A percentile compares a stretch with the other conserved stretches of the same genome.
phyloP scores from a whole-genome alignment of 2,888 invertebrate species.

The Theristus sp. region DNA sequence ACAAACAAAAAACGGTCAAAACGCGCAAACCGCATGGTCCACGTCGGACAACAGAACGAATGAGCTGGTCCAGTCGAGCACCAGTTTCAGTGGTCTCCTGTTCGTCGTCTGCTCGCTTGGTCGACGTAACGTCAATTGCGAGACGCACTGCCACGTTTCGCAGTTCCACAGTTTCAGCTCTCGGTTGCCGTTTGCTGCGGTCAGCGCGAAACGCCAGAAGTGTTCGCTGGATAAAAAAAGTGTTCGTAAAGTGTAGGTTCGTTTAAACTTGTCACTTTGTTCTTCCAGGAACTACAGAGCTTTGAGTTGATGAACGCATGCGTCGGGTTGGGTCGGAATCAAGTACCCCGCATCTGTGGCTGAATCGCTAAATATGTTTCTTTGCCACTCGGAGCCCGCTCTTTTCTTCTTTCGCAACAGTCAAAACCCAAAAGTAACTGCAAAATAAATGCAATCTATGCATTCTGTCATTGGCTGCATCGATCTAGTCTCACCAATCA shows the following conservation, averaged over 20 bases:
- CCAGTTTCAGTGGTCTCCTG: background rate
- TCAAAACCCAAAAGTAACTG: too few relatives aligned
- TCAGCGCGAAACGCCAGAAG: constrained; percentile 89
- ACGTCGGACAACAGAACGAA: constrained; percentile 74
- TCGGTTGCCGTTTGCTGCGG: constrained; percentile 57
- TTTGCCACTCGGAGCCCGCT: too few relatives aligned
- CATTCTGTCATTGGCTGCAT: too few relatives aligned
- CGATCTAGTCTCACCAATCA: too few relatives aligned
- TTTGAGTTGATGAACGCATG: background rate
- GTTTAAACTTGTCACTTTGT: background rate
- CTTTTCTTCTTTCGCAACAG: too few relatives aligned
- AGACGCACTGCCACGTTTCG: constrained; percentile 74
- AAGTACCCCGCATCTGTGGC: background rate
- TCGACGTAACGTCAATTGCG: background rate
- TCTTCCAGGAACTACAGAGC: background rate
- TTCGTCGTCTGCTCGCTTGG: background rate
- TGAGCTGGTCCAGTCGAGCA: background rate
- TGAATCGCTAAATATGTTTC: background rate
- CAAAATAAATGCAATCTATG: too few relatives aligned
- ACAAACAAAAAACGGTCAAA: background rate
- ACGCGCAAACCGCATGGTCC: constrained; percentile 44
- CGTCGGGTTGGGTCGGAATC: background rate
- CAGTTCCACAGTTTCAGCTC: constrained; percentile 85
- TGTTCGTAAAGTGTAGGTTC: background rate
- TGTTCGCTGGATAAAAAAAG: constrained; percentile 38